Base-by-base conservation (phyloP, 2,888 invertebrate genomes). In the Stenoptilia bipunctidactyla region DNA sequence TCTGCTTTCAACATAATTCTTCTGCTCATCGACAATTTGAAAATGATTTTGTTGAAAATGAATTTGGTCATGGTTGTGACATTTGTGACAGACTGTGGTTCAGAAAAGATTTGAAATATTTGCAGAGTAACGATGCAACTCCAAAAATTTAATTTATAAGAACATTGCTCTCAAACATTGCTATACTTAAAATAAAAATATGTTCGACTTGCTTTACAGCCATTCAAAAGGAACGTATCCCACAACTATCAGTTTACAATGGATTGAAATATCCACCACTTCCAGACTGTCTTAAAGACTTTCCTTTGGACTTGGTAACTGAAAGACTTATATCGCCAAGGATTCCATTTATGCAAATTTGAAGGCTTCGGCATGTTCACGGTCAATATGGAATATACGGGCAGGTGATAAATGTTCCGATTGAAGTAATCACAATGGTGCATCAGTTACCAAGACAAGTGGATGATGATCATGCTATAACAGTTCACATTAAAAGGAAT, bases 401-500 rank as follows among this genome's bases (percentile, higher is more conserved):
- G 0, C 66, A 71, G 59, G 54, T 67, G 39, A 70, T 70, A 9
- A 70, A 69, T 47, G 61, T 68, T 1, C 67, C 66, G 43, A 58
- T 62, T 2, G 20, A 53, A 42, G 61, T 59, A 37, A 36, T 64
- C 47, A 49, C 52, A 1, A 64, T 63, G 62, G 58, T 63, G 38
- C 51, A 58, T 50, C 45, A 44, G 6, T 53, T 68, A 47, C 64
- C 64, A 1, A 51, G 65, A 0, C 48, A 56, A 9, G 34, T 67
- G 36, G 44, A 61, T 41, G 64, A 65, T 45, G 64, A 65, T 46
- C 46, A 63, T 34, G 49, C 48, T 13, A 53, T 66, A 38, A 59
- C 63, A 46, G 56, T 67, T 1, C 50, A 65, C 48, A 58, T 66
- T 34, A 52, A 61, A 40, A 9, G 49, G 15, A 63, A 61, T n/a